These are phyloP conservation scores for Drosophila glabriapex DNA, from an alignment of 2,888 invertebrate genomes.

Conservation along the genomic window DNA sequence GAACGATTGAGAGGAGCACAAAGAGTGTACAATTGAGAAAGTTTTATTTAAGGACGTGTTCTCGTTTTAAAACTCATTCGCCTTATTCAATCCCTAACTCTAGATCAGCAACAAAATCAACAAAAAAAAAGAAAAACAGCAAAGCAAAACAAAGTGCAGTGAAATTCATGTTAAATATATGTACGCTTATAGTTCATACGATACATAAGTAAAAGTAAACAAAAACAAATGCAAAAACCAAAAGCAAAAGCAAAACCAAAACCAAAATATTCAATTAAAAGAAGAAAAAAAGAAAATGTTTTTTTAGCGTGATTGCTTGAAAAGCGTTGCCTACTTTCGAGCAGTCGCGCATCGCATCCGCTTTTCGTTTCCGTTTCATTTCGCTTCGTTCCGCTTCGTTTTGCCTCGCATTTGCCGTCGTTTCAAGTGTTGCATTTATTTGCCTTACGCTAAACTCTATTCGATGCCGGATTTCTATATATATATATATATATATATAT, in stretches of 20 bases:
- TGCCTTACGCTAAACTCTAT: slow-evolving; percentile 37
- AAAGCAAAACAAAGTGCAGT: slow-evolving; percentile 35
- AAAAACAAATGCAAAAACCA: not conserved
- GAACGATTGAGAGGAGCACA: slow-evolving; percentile 37
- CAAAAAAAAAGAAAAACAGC: slow-evolving; percentile 6
- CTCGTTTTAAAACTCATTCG: slow-evolving; percentile 37
- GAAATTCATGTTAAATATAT: slow-evolving; percentile 33
- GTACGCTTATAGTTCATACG: slow-evolving; percentile 28
- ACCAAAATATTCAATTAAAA: slow-evolving; percentile 28
- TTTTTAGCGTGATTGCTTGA: slow-evolving; percentile 53
- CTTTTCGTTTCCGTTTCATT: slow-evolving; percentile 40
- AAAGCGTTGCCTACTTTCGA: slow-evolving; percentile 60
- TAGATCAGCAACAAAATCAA: slow-evolving; percentile 31
- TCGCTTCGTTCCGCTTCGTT: slow-evolving; percentile 40
- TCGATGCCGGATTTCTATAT: slow-evolving; percentile 26
- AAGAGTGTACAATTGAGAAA: slow-evolving; percentile 41
- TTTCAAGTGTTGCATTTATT: slow-evolving; percentile 31
- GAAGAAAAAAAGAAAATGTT: slow-evolving; percentile 31
- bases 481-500: slow-evolving; percentile 4
- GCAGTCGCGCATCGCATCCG: slow-evolving; percentile 36
- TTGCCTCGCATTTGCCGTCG: slow-evolving; percentile 17
- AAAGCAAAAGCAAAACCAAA: not conserved
- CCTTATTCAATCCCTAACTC: slow-evolving; percentile 27
- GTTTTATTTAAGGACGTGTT: slow-evolving; percentile 38
- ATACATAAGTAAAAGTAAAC: slow-evolving; percentile 39